Conservation (phyloP, 2,113 vertebrate genomes). For the Halcyon malimbica region DNA sequence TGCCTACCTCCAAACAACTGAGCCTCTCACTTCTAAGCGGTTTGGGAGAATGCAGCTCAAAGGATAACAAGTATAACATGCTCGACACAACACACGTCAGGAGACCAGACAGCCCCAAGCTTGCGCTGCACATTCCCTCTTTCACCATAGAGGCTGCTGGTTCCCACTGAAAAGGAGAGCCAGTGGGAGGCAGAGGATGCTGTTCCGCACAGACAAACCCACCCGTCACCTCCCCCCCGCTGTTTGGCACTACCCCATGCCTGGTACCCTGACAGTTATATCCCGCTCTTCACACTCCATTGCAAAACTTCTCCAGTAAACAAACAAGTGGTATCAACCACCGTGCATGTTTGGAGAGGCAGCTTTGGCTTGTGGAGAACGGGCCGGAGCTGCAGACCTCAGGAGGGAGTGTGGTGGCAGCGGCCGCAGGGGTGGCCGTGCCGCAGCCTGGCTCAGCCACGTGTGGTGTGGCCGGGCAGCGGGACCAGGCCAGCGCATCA, state of each 20-base stretch:
- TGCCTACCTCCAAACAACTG: neutral
- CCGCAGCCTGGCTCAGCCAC: rapidly evolving
- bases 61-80: neutral
- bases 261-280: neutral
- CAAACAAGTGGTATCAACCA: neutral
- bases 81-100: neutral
- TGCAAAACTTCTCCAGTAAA: neutral
- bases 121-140: neutral
- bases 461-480: rapidly evolving
- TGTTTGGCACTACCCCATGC: rapidly evolving
- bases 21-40: neutral
- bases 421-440: rapidly evolving
- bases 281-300: neutral
- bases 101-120: neutral
- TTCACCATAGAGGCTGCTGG: neutral
- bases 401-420: neutral
- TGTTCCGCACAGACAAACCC: neutral
- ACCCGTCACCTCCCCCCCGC: neutral
- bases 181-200: neutral
- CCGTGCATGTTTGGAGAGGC: neutral
- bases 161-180: neutral
- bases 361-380: neutral
- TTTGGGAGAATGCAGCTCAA: neutral
- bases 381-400: neutral
- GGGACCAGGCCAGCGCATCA: neutral